Percentiles rank a stretch among this genome's conserved stretches.
These are phyloP conservation scores for Origma solitaria DNA, from an alignment of 2,113 vertebrate genomes.

Conservation along the genomic window DNA sequence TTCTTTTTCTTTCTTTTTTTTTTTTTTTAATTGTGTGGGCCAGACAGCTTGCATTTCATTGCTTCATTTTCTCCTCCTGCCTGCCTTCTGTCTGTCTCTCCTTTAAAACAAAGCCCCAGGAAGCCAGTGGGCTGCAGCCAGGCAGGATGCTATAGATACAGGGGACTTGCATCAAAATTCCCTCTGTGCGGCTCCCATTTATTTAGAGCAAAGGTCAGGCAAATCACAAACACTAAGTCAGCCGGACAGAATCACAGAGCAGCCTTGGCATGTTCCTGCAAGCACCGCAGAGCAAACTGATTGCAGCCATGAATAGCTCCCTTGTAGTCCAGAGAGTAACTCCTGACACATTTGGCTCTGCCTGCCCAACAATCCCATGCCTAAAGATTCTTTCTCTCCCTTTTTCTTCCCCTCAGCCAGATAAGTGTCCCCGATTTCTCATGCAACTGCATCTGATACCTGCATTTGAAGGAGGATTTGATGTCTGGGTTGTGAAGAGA, in stretches of 20 bases:
- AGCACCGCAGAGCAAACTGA: not conserved
- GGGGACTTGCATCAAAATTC: not conserved
- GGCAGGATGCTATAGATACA: not conserved
- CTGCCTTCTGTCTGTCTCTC: not conserved
- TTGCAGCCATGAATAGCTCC: not conserved
- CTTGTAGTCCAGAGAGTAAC: not conserved
- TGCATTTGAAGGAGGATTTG: not conserved
- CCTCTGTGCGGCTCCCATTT: not conserved
- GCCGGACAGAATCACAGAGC: not conserved
- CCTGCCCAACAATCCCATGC: not conserved
- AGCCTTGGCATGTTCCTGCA: slow-evolving; percentile 32
- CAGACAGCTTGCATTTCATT: not conserved
- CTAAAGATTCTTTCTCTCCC: not conserved
- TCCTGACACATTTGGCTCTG: not conserved
- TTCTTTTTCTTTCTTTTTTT: not conserved
- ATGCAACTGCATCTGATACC: not conserved
- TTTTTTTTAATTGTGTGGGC: not conserved
- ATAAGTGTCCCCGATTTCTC: not conserved
- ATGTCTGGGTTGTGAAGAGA: not conserved
- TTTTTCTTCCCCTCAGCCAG: not conserved
- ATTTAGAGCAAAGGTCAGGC: slow-evolving; percentile 9
- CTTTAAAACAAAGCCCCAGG: not conserved
- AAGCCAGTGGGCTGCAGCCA: not conserved
- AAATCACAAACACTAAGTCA: not conserved
- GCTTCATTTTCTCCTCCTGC: not conserved